Evolutionary conservation across 1,140 invertebrate species (phyloP).

Genomic region (Antheraea mylitta): DNA sequence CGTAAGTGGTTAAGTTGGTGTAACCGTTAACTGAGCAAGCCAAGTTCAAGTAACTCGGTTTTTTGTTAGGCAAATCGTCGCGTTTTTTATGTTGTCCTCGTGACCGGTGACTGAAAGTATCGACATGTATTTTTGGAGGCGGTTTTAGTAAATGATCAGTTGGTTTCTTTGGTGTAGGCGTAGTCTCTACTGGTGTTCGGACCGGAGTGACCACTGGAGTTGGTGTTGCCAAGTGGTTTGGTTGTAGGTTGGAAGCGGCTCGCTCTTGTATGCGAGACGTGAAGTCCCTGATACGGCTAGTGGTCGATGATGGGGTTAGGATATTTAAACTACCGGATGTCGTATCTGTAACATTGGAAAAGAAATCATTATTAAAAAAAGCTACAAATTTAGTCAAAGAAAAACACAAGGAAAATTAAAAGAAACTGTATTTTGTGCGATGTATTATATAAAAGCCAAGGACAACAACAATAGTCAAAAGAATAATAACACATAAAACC

Average conservation of each 20-base stretch:
- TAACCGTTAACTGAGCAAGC: constrained; percentile 95
- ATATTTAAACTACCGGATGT: constrained; percentile 80
- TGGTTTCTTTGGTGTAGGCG: constrained; percentile 50
- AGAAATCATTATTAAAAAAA: neutral
- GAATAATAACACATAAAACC: neutral
- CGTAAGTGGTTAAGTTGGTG: constrained; percentile 90
- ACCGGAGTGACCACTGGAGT: constrained; percentile 48
- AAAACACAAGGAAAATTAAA: neutral
- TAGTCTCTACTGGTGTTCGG: constrained; percentile 55
- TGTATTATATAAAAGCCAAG: neutral
- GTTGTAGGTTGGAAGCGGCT: constrained; percentile 58
- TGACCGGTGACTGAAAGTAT: constrained; percentile 59
- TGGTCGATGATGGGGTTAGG: constrained; percentile 80
- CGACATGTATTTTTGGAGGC: constrained; percentile 60
- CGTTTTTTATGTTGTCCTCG: constrained; percentile 60
- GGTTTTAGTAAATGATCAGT: constrained; percentile 65
- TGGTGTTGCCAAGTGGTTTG: constrained; percentile 37
- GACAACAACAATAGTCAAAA: neutral
- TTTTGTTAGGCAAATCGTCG: constrained; percentile 63
- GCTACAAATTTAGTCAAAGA: too few relatives aligned
- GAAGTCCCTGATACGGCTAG: constrained; percentile 80
- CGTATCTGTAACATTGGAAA: constrained; percentile 62
- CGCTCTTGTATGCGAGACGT: constrained; percentile 78
- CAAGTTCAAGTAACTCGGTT: constrained; percentile 91
- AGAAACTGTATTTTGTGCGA: neutral